A percentile compares a stretch with the other conserved stretches of the same genome.
These are phyloP conservation scores for Conchocele bisecta DNA, from an alignment of 2,888 invertebrate genomes.

Conservation along the genomic window DNA sequence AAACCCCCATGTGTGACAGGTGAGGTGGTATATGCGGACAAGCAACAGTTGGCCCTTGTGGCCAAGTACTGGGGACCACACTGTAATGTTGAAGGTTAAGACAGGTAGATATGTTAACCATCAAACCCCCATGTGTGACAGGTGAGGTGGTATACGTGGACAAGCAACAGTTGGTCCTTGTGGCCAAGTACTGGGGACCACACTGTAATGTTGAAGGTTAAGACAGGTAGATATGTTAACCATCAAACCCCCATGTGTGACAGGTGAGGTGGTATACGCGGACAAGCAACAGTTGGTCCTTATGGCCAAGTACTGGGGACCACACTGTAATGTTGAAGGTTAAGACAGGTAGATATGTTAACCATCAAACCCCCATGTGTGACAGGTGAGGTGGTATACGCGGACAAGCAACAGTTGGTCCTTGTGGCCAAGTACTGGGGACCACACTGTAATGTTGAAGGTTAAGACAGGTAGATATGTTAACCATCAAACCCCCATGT, in stretches of 20 bases:
- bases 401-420: slow-evolving; percentile 55
- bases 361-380: too few species aligned
- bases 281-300: slow-evolving; percentile 53
- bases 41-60: slow-evolving; percentile 55
- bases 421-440: slow-evolving; percentile 62
- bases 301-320: slow-evolving; percentile 63
- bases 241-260: too few species aligned
- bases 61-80: slow-evolving; percentile 63
- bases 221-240: too few species aligned
- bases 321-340: too few species aligned
- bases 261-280: slow-evolving; percentile 73
- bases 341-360: too few species aligned
- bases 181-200: slow-evolving; percentile 64
- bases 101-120: too few species aligned
- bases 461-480: slow-evolving; percentile 58
- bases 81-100: too few species aligned
- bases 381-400: slow-evolving; percentile 74
- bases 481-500: slow-evolving; percentile 57
- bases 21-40: slow-evolving; percentile 73
- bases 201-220: too few species aligned
- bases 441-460: slow-evolving; percentile 72
- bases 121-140: too few species aligned
- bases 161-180: slow-evolving; percentile 54
- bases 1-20: too few species aligned
- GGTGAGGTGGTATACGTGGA: slow-evolving; percentile 73